These are phyloP conservation scores for Coremacera marginata DNA, from an alignment of 2,888 invertebrate species.

Conservation along the genomic window DNA sequence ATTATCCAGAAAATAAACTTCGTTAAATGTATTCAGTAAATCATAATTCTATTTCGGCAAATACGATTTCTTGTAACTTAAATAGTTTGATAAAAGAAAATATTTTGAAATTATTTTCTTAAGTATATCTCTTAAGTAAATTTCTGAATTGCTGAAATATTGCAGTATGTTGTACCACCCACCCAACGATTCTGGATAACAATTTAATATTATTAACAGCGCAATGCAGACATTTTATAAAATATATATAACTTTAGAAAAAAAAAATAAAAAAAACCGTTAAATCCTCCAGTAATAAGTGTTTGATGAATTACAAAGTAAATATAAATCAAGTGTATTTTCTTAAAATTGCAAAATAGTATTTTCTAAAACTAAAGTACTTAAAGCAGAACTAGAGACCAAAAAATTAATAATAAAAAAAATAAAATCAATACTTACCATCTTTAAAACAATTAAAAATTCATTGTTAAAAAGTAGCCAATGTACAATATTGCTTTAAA, in stretches of 20 bases:
- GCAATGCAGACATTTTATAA: not conserved
- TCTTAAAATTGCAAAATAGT: slow-evolving; percentile 18
- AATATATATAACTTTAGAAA: not conserved
- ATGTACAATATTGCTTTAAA: no score
- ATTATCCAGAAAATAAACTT: no score
- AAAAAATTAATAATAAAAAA: slow-evolving; percentile 5
- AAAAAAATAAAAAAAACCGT: slow-evolving; percentile 23
- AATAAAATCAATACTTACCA: not conserved
- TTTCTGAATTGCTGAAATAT: not conserved
- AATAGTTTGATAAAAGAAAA: not conserved
- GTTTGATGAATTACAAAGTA: slow-evolving; percentile 20
- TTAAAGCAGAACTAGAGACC: slow-evolving; percentile 14
- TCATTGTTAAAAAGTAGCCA: no score
- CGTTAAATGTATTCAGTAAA: no score
- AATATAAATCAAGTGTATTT: slow-evolving; percentile 24
- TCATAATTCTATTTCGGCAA: no score
- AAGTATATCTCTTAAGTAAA: not conserved
- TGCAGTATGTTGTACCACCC: no score
- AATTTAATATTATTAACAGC: not conserved
- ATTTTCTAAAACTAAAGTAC: not conserved
- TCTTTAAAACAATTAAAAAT: not conserved
- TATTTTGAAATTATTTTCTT: not conserved
- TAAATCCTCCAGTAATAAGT: slow-evolving; percentile 32
- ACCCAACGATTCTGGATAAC: not conserved
- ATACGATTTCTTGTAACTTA: no score